Evolutionary conservation across 1,140 invertebrate genomes (phyloP), one percentile per base, ranked within the genome.

Genomic region (Drosophila tsacasi): DNA sequence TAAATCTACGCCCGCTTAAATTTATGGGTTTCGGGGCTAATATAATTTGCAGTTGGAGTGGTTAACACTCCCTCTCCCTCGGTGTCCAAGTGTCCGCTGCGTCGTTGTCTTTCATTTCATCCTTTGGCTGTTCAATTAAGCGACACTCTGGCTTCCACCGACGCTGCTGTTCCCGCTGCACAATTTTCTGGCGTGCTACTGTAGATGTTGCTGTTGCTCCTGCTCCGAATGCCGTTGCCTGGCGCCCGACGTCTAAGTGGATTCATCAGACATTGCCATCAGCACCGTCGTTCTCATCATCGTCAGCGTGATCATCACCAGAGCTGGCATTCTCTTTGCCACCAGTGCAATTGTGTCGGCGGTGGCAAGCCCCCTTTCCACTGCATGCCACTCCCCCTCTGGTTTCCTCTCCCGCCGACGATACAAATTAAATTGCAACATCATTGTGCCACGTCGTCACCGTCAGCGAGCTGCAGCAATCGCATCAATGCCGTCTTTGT

Each of bases 371-470:
- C 58, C 64, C 58, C 67, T 23, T 64, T 21, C 35, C 49, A 25
- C 17, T 25, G 1, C 54, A 5, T 9, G 21, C 55, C 15, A 39
- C 27, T 37, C 17, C 27, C 32, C 10, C 52, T 23, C 13, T 17
- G 30, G 52, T 17, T 55, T 17, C 27, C 55, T 23, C 30, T 71
- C 52, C 64, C 79, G 62, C 65, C 71, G 78, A 78, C 82, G 79
- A 90, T 84, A 90, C 81, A 90, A 89, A 89, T 87, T 87, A 87
- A 87, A 87, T 87, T 89, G 83, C 83, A 89, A 81, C 83, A 89
- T 81, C 84, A 89, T 57, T 77, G 81, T 83, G 84, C 78, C 77
- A 81, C 66, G 60, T 64, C 80, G 57, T 61, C 65, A 50, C 46
- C 65, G 47, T 66, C 55, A 57, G 32, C 23, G 57, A 2, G 30